phyloP scores from a whole-genome alignment of 2,113 vertebrate species.

The Callopanchax toddi region DNA sequence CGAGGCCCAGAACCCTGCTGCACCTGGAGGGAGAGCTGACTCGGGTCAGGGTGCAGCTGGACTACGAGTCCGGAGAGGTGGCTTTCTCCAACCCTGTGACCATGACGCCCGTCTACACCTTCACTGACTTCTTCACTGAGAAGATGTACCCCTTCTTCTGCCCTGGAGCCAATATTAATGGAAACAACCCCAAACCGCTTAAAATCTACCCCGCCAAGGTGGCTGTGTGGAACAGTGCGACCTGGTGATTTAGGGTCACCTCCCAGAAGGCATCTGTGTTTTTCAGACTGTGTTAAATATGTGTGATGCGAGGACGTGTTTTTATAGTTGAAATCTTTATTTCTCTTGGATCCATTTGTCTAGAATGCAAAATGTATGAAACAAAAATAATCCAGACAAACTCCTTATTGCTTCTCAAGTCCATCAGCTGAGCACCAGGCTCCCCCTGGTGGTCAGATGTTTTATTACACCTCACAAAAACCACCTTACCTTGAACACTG shows the following conservation, averaged over 20 bases:
- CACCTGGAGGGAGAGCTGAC: conserved; percentile 49
- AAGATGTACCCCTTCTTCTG: conserved; percentile 83
- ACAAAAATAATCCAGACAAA: conserved; percentile 50
- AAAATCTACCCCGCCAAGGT: conserved; percentile 79
- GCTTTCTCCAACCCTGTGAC: conserved; percentile 74
- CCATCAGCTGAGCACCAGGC: conserved; percentile 25
- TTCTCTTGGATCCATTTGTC: conserved; percentile 7
- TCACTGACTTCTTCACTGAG: conserved; percentile 74
- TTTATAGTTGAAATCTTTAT: conserved; percentile 9
- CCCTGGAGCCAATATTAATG: conserved; percentile 81
- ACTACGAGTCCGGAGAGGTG: conserved; percentile 77
- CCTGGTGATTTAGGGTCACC: conserved; percentile 68
- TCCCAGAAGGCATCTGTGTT: not conserved
- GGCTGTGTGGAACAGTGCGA: conserved; percentile 80
- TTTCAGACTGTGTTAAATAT: conserved; percentile 12
- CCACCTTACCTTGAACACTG: too few relatives aligned
- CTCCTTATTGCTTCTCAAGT: conserved; percentile 34
- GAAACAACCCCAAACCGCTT: conserved; percentile 77
- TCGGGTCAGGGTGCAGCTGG: conserved; percentile 77
- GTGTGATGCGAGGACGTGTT: not conserved
- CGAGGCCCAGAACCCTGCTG: conserved; percentile 70
- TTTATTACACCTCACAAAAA: conserved; percentile 4
- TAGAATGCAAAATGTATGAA: not conserved
- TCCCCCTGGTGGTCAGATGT: conserved; percentile 45
- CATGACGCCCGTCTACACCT: conserved; percentile 77